Percentiles rank a stretch among this genome's conserved stretches.
Conservation (phyloP, 2,113 vertebrate genomes). For the Lepisosteus osseus region DNA sequence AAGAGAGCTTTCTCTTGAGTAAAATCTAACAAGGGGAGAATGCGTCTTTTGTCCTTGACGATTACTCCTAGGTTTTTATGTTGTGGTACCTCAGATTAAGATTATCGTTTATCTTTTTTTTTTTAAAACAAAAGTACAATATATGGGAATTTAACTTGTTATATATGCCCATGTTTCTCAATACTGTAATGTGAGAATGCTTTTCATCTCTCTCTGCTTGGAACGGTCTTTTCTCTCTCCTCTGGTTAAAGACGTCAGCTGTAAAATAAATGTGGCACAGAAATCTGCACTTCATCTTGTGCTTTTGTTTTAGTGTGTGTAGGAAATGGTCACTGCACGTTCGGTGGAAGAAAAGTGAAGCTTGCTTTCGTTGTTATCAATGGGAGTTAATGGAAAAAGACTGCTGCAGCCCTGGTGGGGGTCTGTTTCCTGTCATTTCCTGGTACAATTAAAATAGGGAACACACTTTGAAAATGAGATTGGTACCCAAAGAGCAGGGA, state of each 20-base stretch:
- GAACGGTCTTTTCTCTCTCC: too few species aligned
- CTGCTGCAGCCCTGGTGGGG: slow-evolving; percentile 30
- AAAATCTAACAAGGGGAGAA: slow-evolving; percentile 40
- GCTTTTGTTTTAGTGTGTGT: slow-evolving; percentile 4
- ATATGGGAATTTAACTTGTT: too few species aligned
- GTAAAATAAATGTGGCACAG: too few species aligned
- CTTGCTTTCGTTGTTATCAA: slow-evolving; percentile 18
- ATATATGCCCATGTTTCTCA: too few species aligned
- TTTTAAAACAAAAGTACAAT: too few species aligned
- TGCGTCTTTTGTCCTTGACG: slow-evolving; percentile 61
- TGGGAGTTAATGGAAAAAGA: slow-evolving; percentile 26
- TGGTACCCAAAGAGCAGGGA: slow-evolving; percentile 43
- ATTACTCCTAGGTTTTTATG: slow-evolving; percentile 56
- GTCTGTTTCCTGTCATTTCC: slow-evolving; percentile 54
- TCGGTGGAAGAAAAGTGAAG: slow-evolving; percentile 9
- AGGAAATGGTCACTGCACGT: slow-evolving; percentile 2
- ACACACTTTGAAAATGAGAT: slow-evolving; percentile 52
- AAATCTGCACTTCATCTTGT: too few species aligned
- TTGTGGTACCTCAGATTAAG: too few species aligned
- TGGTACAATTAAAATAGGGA: slow-evolving; percentile 53
- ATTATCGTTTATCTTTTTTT: too few species aligned
- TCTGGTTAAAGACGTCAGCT: too few species aligned
- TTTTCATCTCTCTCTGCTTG: too few species aligned
- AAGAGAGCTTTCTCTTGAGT: slow-evolving; percentile 19
- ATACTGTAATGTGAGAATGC: too few species aligned